Conservation (phyloP, 2,113 vertebrate genomes). For the Dasyurus viverrinus region DNA sequence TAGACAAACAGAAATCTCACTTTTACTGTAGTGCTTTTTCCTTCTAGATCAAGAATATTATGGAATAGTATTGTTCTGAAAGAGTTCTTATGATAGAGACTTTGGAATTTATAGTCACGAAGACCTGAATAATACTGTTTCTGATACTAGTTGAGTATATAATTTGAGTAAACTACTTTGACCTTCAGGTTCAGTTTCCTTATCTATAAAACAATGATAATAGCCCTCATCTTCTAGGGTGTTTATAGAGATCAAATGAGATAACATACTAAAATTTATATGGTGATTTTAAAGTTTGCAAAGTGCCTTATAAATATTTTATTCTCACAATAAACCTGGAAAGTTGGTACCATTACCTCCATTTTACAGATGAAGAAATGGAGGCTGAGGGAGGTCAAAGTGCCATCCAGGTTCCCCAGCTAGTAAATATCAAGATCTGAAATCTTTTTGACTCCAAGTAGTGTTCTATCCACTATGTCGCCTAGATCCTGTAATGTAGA, state of each 20-base stretch:
- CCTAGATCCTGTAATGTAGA: no score
- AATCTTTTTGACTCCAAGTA: no score
- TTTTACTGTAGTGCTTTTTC: background rate
- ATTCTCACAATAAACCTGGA: background rate
- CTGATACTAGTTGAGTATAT: background rate
- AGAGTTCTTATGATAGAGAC: background rate
- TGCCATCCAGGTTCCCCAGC: background rate
- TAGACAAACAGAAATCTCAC: background rate
- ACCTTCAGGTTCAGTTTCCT: background rate
- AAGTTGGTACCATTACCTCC: background rate
- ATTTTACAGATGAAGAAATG: background rate
- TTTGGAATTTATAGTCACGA: background rate
- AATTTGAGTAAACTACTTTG: background rate
- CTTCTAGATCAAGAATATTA: background rate
- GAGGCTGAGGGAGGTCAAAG: background rate
- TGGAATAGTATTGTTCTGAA: background rate
- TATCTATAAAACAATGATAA: background rate
- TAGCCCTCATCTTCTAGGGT: background rate
- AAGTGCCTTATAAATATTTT: background rate
- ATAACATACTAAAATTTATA: background rate
- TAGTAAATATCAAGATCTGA: background rate
- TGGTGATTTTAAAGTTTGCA: background rate
- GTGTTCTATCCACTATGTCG: no score
- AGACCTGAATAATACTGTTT: background rate
- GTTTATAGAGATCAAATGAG: background rate